Evolutionary conservation across 2,888 invertebrate species (phyloP).

Genomic region (Drosophila dives): DNA sequence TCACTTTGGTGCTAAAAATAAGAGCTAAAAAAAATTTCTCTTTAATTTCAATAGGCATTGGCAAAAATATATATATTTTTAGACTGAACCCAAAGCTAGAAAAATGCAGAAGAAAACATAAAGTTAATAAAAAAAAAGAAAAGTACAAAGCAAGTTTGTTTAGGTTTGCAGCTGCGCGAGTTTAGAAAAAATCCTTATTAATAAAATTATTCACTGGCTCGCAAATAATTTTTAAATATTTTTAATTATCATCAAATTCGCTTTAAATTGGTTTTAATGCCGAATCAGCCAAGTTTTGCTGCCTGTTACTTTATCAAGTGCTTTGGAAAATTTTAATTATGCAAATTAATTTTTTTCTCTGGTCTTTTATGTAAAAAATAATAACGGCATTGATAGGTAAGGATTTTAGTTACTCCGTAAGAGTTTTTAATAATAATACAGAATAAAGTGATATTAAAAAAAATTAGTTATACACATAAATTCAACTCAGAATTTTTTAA

Average conservation of each 20-base stretch:
- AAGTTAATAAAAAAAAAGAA: not conserved
- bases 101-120: not conserved
- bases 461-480: not conserved
- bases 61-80: not conserved
- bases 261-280: not conserved
- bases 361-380: not conserved
- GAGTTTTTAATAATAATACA: too few species aligned
- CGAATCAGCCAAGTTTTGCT: not conserved
- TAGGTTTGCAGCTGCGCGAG: not conserved
- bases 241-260: not conserved
- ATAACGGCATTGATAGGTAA: rapidly evolving
- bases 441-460: too few species aligned
- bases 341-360: not conserved
- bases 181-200: not conserved
- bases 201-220: not conserved
- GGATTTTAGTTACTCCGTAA: not conserved
- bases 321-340: not conserved
- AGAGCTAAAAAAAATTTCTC: not conserved
- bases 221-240: not conserved
- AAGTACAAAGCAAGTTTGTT: not conserved
- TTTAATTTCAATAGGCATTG: not conserved
- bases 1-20: conserved; percentile 4
- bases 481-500: not conserved
- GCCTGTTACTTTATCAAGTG: not conserved
- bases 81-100: not conserved